Evolutionary conservation across 23 tunicate genomes (phyloP), one percentile per base, ranked within the genome.

Genomic region (Oikopleura albicans): DNA sequence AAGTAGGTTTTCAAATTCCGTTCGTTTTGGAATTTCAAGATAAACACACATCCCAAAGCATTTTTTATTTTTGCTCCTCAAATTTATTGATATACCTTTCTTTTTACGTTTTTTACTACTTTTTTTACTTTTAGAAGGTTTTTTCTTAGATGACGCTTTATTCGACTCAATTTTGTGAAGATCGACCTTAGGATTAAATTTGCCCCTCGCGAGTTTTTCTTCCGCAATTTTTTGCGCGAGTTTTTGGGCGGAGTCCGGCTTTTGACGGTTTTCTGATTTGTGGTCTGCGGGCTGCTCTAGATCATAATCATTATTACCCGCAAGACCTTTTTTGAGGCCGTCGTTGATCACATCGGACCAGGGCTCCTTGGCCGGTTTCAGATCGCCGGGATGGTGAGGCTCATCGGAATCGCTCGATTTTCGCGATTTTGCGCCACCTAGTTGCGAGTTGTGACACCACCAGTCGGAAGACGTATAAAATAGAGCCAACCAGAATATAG

Each of bases 121-220:
- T 71, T 71, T 71, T 29, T 71, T 71, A 71, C 36, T 31, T 12
- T 2, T 71, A 2, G 28, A 22, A 71, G 36, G 28, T 16, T 29
- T 71, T 71, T 71, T 29, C 27, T 29, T 71, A 12, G 79, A 22
- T 4, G 79, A 8, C 59, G 59, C 59, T 49, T 49, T 71, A 22
- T 71, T 71, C 34, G 79, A 49, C 63, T 12, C 31, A 29, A 37
- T 27, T 71, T 71, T 71, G 37, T 71, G 27, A 37, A 71, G 79
- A 4, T 16, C 79, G 79, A 71, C 79, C 35, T 71, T 71, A 29
- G 79, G 79, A 37, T 71, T 71, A 71, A 71, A 71, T 2, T 71
- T 71, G 4, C 79, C 79, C 79, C 31, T 71, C 36, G 37, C 79
- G 36, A 71, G 28, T 71, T 71, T 71, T 37, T 29, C 79, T 4